Evolutionary conservation across 2,888 invertebrate species (phyloP).

Genomic region (Diogma glabrata): DNA sequence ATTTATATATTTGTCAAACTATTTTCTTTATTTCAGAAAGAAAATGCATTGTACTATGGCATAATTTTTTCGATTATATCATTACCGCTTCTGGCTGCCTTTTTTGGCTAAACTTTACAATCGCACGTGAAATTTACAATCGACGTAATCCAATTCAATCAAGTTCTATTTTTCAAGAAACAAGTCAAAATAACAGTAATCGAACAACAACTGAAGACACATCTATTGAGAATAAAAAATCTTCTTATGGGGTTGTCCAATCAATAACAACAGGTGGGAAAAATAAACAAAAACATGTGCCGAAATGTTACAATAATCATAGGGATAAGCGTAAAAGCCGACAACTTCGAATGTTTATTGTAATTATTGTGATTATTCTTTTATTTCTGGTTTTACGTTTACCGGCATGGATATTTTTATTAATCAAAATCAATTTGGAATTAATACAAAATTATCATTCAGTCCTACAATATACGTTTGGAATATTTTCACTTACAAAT

Average conservation of each 20-base stretch:
- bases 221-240: not conserved
- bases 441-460: slow-evolving; percentile 30
- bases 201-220: slow-evolving; percentile 2
- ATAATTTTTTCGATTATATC: slow-evolving; percentile 36
- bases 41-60: slow-evolving; percentile 26
- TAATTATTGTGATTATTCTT: slow-evolving; percentile 43
- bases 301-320: not conserved
- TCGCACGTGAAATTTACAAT: slow-evolving; percentile 41
- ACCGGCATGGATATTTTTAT: slow-evolving; percentile 42
- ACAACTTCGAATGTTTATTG: slow-evolving; percentile 44
- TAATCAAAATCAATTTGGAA: slow-evolving; percentile 35
- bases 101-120: slow-evolving; percentile 40
- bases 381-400: slow-evolving; percentile 42
- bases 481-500: slow-evolving; percentile 40
- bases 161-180: not conserved
- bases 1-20: not conserved
- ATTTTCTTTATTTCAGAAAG: slow-evolving; percentile 20
- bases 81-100: slow-evolving; percentile 37
- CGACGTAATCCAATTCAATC: slow-evolving; percentile 32
- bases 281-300: not conserved
- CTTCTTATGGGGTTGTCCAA: too few species aligned
- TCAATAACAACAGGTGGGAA: not conserved
- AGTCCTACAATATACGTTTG: slow-evolving; percentile 40
- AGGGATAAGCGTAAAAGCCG: slow-evolving; percentile 28
- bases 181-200: slow-evolving; percentile 12